Evolutionary conservation across 2,888 invertebrate genomes (phyloP).

Genomic region (Agriopis leucophaearia): DNA sequence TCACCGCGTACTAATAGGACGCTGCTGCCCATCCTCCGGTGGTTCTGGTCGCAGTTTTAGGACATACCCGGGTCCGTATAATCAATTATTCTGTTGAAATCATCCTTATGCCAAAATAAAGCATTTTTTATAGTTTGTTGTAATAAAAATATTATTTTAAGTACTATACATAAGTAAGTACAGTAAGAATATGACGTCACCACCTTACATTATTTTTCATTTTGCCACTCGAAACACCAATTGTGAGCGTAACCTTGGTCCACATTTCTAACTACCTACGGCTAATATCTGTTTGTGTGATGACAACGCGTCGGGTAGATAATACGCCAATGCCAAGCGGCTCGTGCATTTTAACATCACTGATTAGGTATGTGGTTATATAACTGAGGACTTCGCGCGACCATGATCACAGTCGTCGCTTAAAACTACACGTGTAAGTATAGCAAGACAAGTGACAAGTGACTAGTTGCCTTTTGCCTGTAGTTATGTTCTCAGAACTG

Average conservation of each 20-base stretch:
- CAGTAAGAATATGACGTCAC: background rate
- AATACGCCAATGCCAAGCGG: conserved; percentile 49
- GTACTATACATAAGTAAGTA: too few relatives aligned
- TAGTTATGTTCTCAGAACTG: too few relatives aligned
- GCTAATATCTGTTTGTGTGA: conserved; percentile 49
- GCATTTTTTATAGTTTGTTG: too few relatives aligned
- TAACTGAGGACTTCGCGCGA: conserved; percentile 9
- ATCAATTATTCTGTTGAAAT: too few relatives aligned
- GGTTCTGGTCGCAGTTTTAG: too few relatives aligned
- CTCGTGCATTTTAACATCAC: conserved; percentile 35
- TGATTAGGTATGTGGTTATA: conserved; percentile 25
- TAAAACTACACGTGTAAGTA: conserved; percentile 11
- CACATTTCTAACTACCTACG: conserved; percentile 43
- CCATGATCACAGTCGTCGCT: conserved; percentile 11
- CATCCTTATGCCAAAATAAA: too few relatives aligned
- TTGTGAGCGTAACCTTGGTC: conserved; percentile 44
- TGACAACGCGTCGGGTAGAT: conserved; percentile 48
- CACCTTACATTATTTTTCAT: conserved; percentile 25
- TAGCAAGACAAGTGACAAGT: too few relatives aligned
- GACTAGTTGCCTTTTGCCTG: too few relatives aligned
- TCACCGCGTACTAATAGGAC: too few relatives aligned
- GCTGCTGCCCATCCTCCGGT: too few relatives aligned
- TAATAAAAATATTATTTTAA: too few relatives aligned
- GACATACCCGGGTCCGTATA: too few relatives aligned
- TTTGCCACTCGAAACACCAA: conserved; percentile 31